phyloP scores from a whole-genome alignment of 1,140 invertebrate species.

The Lucilia sericata region DNA sequence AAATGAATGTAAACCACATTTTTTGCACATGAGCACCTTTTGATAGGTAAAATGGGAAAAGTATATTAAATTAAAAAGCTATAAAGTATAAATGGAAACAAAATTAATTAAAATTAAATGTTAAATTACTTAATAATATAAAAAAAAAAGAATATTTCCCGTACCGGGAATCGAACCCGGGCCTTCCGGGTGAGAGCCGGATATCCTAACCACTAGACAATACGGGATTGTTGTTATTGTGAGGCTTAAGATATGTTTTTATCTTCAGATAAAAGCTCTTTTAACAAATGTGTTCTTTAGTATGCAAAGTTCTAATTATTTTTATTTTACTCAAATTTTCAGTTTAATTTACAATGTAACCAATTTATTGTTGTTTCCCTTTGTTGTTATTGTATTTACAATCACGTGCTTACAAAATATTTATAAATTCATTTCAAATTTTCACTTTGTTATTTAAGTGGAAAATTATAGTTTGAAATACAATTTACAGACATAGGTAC shows the following conservation, averaged over 20 bases:
- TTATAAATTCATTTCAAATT: slow-evolving; percentile 40
- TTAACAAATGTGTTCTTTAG: too few species aligned
- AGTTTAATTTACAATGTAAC: too few species aligned
- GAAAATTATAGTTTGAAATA: slow-evolving; percentile 40
- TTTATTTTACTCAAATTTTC: too few species aligned
- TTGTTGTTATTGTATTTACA: not conserved
- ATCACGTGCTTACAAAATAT: slow-evolving; percentile 43
- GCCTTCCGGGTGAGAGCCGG: slow-evolving; percentile 86
- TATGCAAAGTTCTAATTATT: too few species aligned
- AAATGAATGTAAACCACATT: not conserved
- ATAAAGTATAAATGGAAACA: not conserved
- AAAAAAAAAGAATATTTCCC: slow-evolving; percentile 70
- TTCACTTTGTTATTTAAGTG: slow-evolving; percentile 43
- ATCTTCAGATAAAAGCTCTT: not conserved
- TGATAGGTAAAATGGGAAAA: not conserved
- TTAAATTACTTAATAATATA: slow-evolving; percentile 14
- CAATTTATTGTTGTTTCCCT: too few species aligned
- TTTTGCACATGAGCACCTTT: slow-evolving; percentile 37
- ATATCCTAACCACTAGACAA: slow-evolving; percentile 87
- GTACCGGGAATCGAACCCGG: slow-evolving; percentile 88
- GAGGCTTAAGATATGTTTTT: not conserved
- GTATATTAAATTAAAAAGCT: slow-evolving; percentile 8
- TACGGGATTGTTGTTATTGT: slow-evolving; percentile 67
- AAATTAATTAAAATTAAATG: not conserved
- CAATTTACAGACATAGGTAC: not conserved